phyloP scores from a whole-genome alignment of 2,113 vertebrate genomes.

The Naja naja region DNA sequence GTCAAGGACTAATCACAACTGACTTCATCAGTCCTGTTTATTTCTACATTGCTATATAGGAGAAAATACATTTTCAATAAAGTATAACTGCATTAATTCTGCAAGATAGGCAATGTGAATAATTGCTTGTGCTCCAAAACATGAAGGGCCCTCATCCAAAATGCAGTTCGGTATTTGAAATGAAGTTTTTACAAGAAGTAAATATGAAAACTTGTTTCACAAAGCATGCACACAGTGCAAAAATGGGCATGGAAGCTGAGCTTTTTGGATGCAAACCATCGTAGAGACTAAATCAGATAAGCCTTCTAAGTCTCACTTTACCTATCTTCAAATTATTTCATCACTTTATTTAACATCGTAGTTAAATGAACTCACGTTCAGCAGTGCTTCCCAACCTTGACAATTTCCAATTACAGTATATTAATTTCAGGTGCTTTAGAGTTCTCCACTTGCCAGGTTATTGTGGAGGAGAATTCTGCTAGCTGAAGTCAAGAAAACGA shows the following conservation, averaged over 20 bases:
- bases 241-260: neutral
- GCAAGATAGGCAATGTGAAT: neutral
- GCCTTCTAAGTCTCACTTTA: neutral
- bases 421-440: neutral
- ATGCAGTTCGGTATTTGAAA: neutral
- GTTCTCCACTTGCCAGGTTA: neutral
- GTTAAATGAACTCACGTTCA: neutral
- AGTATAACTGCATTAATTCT: neutral
- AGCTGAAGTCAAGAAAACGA: neutral
- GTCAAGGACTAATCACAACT: neutral
- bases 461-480: neutral
- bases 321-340: neutral
- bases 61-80: neutral
- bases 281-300: neutral
- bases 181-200: neutral
- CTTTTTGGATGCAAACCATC: neutral
- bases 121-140: neutral
- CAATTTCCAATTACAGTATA: neutral
- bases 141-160: neutral
- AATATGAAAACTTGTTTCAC: neutral
- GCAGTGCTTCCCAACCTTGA: neutral
- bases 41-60: neutral
- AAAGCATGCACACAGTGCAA: neutral
- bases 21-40: neutral
- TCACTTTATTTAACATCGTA: neutral